These are phyloP conservation scores for Sturnira hondurensis DNA, from an alignment of 2,113 vertebrate species.

Conservation along the genomic window DNA sequence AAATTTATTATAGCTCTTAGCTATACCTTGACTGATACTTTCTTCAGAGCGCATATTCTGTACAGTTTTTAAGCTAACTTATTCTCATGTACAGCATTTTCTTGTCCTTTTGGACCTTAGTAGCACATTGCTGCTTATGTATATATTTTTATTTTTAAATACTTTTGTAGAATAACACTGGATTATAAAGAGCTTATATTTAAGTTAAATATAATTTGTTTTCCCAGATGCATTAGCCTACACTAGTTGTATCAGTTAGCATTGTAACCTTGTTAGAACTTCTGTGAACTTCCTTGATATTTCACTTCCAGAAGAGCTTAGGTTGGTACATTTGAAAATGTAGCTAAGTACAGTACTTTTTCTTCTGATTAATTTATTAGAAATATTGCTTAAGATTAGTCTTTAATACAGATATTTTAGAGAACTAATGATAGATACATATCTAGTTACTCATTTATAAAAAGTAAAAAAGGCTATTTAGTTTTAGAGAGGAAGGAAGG, in stretches of 20 bases:
- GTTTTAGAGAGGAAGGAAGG: no score
- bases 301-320: not conserved
- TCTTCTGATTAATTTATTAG: conserved; percentile 1
- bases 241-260: not conserved
- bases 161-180: not conserved
- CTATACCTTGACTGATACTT: not conserved
- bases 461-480: no score
- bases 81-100: not conserved
- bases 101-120: not conserved
- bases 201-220: not conserved
- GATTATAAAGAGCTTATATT: not conserved
- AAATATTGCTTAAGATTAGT: not conserved
- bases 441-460: not conserved
- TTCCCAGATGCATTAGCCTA: not conserved
- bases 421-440: not conserved
- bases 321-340: not conserved
- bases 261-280: not conserved
- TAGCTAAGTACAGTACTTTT: not conserved
- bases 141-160: conserved; percentile 9
- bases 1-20: not conserved
- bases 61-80: conserved; percentile 1
- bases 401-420: not conserved
- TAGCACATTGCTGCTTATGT: not conserved
- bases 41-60: not conserved
- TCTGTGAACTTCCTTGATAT: not conserved